Conservation (phyloP, 2,888 invertebrate genomes). For the Diarsia rubi region DNA sequence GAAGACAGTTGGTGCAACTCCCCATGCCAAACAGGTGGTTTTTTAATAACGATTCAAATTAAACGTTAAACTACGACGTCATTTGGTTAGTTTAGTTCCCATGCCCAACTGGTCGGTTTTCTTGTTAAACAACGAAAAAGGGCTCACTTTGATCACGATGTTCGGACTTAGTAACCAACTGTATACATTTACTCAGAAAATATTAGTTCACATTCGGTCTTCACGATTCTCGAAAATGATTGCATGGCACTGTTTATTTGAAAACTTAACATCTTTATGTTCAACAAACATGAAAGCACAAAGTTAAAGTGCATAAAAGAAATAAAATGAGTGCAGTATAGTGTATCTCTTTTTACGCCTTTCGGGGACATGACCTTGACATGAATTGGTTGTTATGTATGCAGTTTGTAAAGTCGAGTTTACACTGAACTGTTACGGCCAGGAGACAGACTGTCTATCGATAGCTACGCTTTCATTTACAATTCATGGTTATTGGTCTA, state of each 20-base stretch:
- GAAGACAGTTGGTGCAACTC: constrained; percentile 29
- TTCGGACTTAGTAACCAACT: constrained; percentile 9
- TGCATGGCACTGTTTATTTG: constrained; percentile 17
- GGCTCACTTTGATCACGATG: constrained; percentile 3
- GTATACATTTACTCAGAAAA: constrained; percentile 12
- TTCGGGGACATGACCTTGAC: constrained; percentile 22
- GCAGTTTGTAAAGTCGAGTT: not conserved
- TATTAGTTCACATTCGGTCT: constrained; percentile 22
- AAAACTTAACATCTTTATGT: constrained; percentile 32
- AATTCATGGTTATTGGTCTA: not conserved
- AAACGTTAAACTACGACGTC: not conserved
- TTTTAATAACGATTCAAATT: no score
- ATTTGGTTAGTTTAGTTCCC: constrained; percentile 45
- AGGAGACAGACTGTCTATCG: not conserved
- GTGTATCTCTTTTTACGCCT: not conserved
- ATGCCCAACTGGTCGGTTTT: constrained; percentile 30
- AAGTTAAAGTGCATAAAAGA: constrained; percentile 17
- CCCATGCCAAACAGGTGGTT: constrained; percentile 20
- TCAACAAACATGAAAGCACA: constrained; percentile 25
- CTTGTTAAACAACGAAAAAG: constrained; percentile 7
- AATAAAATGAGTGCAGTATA: not conserved
- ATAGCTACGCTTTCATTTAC: not conserved
- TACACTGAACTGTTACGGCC: not conserved
- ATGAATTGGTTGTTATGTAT: constrained; percentile 1
- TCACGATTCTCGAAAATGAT: constrained; percentile 21